Conservation (phyloP, 1,140 invertebrate species). For the Drosophila kohkoa region DNA sequence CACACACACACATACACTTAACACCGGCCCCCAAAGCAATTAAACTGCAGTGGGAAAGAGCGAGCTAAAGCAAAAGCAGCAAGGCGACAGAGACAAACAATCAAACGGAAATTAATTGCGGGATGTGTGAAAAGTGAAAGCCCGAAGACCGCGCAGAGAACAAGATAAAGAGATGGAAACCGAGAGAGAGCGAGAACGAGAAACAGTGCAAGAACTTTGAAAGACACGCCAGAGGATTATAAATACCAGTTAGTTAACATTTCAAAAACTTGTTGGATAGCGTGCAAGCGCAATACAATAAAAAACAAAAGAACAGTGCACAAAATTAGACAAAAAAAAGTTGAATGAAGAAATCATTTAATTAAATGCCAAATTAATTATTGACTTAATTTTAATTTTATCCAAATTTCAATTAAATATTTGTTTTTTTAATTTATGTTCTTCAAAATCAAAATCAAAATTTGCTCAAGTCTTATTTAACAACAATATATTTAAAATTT, state of each 20-base stretch:
- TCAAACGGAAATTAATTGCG: constrained; percentile 80
- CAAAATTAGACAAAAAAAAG: background rate
- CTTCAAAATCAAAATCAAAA: too few species aligned
- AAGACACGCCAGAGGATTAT: background rate
- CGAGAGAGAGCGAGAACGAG: background rate
- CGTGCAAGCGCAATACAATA: background rate
- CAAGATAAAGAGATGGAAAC: background rate
- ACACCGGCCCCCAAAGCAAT: constrained; percentile 64
- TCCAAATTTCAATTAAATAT: too few species aligned
- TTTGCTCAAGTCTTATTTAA: too few species aligned
- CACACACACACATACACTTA: constrained; percentile 21
- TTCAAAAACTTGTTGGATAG: constrained; percentile 20
- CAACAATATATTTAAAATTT: too few species aligned
- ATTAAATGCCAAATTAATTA: background rate
- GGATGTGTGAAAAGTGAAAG: constrained; percentile 72
- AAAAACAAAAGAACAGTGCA: background rate
- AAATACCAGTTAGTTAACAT: background rate
- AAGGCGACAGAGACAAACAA: constrained; percentile 66
- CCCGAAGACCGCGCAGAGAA: constrained; percentile 4
- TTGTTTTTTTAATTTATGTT: too few species aligned
- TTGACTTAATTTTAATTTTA: too few species aligned
- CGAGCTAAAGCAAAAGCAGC: background rate
- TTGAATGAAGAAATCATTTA: background rate
- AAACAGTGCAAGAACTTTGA: background rate
- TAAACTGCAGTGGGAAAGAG: constrained; percentile 49